A percentile compares a stretch with the other conserved stretches of the same genome.
phyloP scores from a whole-genome alignment of 2,888 invertebrate species.

The Machimus rusticus region DNA sequence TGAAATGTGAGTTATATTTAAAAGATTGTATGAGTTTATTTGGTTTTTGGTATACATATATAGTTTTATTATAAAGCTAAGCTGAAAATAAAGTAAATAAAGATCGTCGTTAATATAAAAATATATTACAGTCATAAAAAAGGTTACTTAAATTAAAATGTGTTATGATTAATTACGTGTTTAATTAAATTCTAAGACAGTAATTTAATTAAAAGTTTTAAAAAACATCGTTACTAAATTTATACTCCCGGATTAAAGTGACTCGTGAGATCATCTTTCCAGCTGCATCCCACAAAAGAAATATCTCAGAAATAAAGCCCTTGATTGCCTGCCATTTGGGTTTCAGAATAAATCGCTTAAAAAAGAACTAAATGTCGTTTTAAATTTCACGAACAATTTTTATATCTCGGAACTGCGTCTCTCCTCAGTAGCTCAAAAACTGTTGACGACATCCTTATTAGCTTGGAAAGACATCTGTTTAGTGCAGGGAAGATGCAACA shows the following conservation, averaged over 20 bases:
- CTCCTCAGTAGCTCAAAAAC: neutral
- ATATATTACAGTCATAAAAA: too few species aligned
- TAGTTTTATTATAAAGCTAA: too few species aligned
- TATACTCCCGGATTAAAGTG: neutral
- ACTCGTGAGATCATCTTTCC: neutral
- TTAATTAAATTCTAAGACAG: too few species aligned
- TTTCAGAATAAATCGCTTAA: neutral
- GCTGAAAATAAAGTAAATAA: too few species aligned
- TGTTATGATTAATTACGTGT: too few species aligned
- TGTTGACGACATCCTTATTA: neutral
- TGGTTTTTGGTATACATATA: too few species aligned
- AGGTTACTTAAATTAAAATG: too few species aligned
- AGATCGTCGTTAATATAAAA: too few species aligned
- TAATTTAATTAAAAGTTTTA: neutral
- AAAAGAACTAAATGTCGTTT: neutral
- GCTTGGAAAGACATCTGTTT: slow-evolving; percentile 14
- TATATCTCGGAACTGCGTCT: neutral
- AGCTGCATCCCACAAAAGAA: neutral
- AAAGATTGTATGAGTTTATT: too few species aligned
- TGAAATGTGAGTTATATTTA: too few species aligned
- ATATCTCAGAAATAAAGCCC: neutral
- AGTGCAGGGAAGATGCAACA: neutral
- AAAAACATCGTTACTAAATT: neutral
- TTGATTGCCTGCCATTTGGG: neutral
- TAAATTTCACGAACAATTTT: neutral